Evolutionary conservation across 2,113 vertebrate genomes (phyloP).

Genomic region (Phylloscopus whistleri): DNA sequence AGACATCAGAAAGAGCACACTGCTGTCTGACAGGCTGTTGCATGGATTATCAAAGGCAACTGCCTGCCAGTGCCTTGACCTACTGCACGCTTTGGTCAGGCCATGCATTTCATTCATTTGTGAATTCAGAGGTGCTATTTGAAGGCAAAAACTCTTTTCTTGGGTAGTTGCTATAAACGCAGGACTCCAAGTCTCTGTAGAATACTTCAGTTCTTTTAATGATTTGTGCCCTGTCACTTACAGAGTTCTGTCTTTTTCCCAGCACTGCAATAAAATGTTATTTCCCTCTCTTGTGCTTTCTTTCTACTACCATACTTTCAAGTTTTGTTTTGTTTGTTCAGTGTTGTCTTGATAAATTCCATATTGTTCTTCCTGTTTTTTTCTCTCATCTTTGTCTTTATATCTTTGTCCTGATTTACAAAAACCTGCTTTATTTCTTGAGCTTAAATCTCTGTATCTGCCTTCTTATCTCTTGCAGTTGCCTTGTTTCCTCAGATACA

Average conservation of each 20-base stretch:
- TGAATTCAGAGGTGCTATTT: slow-evolving; percentile 59
- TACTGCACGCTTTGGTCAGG: slow-evolving; percentile 37
- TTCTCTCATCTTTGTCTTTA: slow-evolving; percentile 6
- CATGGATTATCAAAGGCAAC: slow-evolving; percentile 47
- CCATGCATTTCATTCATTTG: slow-evolving; percentile 46
- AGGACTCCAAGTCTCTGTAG: slow-evolving; percentile 51
- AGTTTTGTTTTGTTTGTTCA: slow-evolving; percentile 37
- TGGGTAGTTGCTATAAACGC: slow-evolving; percentile 29
- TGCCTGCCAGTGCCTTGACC: slow-evolving; percentile 53
- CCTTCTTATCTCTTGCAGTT: slow-evolving; percentile 24
- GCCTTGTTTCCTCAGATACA: slow-evolving; percentile 13
- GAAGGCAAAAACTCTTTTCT: slow-evolving; percentile 48
- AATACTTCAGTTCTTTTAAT: slow-evolving; percentile 59
- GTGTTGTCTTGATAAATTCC: slow-evolving; percentile 21
- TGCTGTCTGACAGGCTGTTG: slow-evolving; percentile 54
- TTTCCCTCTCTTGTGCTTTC: slow-evolving; percentile 23
- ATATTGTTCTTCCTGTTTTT: slow-evolving; percentile 31
- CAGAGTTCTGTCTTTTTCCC: background rate
- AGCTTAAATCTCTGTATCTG: slow-evolving; percentile 6
- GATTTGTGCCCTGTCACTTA: slow-evolving; percentile 50
- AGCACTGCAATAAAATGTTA: slow-evolving; percentile 2
- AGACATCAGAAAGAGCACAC: slow-evolving; percentile 38
- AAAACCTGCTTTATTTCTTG: slow-evolving; percentile 20
- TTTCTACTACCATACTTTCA: slow-evolving; percentile 21
- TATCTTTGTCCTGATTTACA: slow-evolving; percentile 16